Evolutionary conservation across 1,140 invertebrate genomes (phyloP), one percentile per base, ranked within the genome.

Genomic region (Maniola jurtina): DNA sequence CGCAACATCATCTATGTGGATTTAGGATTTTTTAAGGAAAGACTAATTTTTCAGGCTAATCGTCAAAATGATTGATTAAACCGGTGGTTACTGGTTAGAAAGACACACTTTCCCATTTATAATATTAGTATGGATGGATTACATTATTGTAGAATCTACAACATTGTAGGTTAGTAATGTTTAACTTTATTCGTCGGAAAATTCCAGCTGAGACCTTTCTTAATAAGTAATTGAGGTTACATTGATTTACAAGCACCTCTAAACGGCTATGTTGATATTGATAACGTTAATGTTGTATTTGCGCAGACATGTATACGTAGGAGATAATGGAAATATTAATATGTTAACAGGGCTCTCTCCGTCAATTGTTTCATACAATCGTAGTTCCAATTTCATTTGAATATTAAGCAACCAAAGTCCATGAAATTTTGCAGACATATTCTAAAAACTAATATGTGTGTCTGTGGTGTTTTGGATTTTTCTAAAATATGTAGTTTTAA

Each of bases 151-250:
- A 10, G 40, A 42, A 10, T 42, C 45, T n/a, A 47, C 13, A 47
- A 47, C 10, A 16, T 6, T 40, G 15, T 15, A 57, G 10, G 52
- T 55, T 13, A 34, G 13, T n/a, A 34, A 45, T 45, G 13, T 52
- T 36, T 52, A 52, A 16, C 45, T 58, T 48, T 80, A 79, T 81
- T 85, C 69, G 69, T 72, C 70, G 86, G 85, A 88, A 89, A 83
- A 80, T 89, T 88, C 85, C 85, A 80, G 77, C 67, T 34, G 72
- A 84, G 83, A 84, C 79, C 85, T 86, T 86, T 86, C 86, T 89
- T 86, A 84, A 81, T 83, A 80, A 81, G 74, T 78, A 86, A 88
- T 86, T 86, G 85, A 89, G 87, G 87, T 89, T 89, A 88, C 81
- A 84, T 86, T 87, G 85, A 89, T 88, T 83, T 83, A 84, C 81